Evolutionary conservation across 2,888 invertebrate genomes (phyloP).

Genomic region (Macrostomum cliftonense): DNA sequence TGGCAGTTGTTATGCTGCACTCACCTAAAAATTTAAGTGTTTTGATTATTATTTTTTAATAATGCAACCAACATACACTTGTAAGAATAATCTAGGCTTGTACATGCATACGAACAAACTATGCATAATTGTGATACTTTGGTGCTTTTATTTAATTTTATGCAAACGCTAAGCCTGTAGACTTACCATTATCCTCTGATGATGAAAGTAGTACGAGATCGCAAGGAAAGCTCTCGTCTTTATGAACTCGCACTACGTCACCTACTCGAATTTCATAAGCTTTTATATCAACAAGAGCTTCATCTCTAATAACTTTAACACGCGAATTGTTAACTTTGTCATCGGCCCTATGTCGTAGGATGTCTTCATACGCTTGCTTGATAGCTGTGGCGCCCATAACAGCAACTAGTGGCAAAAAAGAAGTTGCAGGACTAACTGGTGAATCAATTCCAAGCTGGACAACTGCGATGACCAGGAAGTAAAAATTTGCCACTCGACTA

Average conservation of each 20-base stretch:
- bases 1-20: slow-evolving; percentile 62
- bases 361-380: slow-evolving; percentile 63
- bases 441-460: slow-evolving; percentile 46
- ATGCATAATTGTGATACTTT: too few relatives aligned
- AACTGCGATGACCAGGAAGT: slow-evolving; percentile 56
- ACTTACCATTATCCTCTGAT: slow-evolving; percentile 44
- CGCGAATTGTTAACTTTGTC: slow-evolving; percentile 39
- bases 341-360: slow-evolving; percentile 54
- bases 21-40: slow-evolving; percentile 32
- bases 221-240: slow-evolving; percentile 59
- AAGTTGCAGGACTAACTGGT: slow-evolving; percentile 47
- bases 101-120: too few relatives aligned
- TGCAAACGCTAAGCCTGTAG: too few relatives aligned
- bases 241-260: slow-evolving; percentile 52
- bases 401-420: slow-evolving; percentile 53
- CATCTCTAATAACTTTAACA: slow-evolving; percentile 8
- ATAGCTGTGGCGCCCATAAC: slow-evolving; percentile 57
- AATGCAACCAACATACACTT: too few relatives aligned
- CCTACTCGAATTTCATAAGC: slow-evolving; percentile 44
- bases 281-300: slow-evolving; percentile 4
- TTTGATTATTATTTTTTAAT: too few relatives aligned
- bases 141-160: too few relatives aligned
- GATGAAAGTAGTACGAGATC: slow-evolving; percentile 57
- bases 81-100: too few relatives aligned
- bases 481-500: slow-evolving; percentile 61